Conservation (phyloP, 92 coral and sea anemone genomes). For the Actinernus sp. region DNA sequence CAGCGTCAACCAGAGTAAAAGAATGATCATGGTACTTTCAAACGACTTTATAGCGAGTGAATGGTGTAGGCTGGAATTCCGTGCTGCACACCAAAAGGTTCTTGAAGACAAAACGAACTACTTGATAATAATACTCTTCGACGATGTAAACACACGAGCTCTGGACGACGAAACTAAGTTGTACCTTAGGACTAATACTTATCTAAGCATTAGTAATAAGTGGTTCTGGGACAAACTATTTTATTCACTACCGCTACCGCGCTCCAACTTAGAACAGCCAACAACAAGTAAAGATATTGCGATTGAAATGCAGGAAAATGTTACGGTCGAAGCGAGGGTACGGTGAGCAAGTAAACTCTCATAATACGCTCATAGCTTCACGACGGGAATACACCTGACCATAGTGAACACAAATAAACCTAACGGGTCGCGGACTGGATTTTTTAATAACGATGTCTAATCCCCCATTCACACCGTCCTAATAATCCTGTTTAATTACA, state of each 20-base stretch:
- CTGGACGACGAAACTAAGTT: conserved; percentile 74
- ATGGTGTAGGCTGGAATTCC: conserved; percentile 89
- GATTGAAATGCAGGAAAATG: background rate
- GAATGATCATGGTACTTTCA: conserved; percentile 84
- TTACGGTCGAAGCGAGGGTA: background rate
- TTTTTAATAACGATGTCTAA: too few species aligned
- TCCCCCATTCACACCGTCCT: too few species aligned
- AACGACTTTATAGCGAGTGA: conserved; percentile 76
- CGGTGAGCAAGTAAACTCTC: too few species aligned
- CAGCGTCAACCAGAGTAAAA: conserved; percentile 71
- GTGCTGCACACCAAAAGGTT: conserved; percentile 81
- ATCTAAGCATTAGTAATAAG: conserved; percentile 61
- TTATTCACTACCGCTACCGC: conserved; percentile 71
- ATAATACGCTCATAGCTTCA: too few species aligned
- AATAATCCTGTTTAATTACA: too few species aligned
- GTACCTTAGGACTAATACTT: conserved; percentile 81
- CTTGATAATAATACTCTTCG: conserved; percentile 75
- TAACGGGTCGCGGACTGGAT: too few species aligned
- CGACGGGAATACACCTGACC: too few species aligned
- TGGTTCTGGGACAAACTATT: conserved; percentile 91
- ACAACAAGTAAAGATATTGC: background rate
- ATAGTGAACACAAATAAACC: too few species aligned
- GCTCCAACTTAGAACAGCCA: background rate
- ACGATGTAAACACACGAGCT: conserved; percentile 61
- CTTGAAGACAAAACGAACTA: conserved; percentile 72